Conservation (phyloP, 2,797 vertebrate genomes). For the Eulemur mongoz region DNA sequence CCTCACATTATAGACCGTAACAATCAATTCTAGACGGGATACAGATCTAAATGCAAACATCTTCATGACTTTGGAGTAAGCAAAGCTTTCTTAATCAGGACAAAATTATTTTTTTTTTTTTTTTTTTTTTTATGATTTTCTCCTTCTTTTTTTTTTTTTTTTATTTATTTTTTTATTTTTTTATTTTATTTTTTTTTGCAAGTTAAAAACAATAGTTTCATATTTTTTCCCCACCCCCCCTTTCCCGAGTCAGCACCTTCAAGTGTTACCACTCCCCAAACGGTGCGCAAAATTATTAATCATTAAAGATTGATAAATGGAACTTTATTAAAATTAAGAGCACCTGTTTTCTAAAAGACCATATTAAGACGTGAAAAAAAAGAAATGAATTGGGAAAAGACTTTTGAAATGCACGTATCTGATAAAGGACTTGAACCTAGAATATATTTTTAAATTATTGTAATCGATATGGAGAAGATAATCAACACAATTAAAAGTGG, state of each 20-base stretch:
- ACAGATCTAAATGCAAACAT: neutral
- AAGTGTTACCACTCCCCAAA: too few species aligned
- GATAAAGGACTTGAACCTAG: neutral
- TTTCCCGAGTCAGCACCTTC: too few species aligned
- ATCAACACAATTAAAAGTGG: neutral
- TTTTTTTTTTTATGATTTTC: too few species aligned
- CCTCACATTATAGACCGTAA: neutral
- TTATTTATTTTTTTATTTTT: too few species aligned
- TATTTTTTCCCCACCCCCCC: too few species aligned
- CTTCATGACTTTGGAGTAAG: neutral
- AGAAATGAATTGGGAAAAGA: neutral
- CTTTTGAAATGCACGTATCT: neutral
- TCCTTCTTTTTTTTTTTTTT: too few species aligned
- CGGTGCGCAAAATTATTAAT: neutral
- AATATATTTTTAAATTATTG: neutral
- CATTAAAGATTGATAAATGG: neutral
- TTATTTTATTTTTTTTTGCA: too few species aligned
- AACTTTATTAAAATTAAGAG: neutral
- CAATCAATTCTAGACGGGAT: neutral
- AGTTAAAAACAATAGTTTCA: too few species aligned
- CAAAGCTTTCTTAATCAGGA: neutral
- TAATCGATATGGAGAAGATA: neutral
- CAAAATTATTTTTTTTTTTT: too few species aligned
- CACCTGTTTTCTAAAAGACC: neutral
- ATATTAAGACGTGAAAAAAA: neutral